Evolutionary conservation across 2,888 invertebrate species (phyloP).

Genomic region (Siphlonurus alternatus): DNA sequence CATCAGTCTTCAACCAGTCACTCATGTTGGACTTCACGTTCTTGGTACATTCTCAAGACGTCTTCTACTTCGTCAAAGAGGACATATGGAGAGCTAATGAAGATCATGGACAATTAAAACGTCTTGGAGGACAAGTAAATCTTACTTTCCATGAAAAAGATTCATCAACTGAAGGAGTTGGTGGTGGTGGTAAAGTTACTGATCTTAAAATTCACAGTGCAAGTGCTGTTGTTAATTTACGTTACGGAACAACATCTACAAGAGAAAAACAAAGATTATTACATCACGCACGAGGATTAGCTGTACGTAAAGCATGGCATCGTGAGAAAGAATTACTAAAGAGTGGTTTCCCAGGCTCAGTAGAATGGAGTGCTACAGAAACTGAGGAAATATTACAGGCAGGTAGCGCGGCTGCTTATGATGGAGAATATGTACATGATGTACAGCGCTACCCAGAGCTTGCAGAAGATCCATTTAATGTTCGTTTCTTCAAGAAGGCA

Average conservation of each 20-base stretch:
- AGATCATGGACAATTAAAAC: conserved; percentile 73
- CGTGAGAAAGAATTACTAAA: conserved; percentile 73
- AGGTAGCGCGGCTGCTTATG: conserved; percentile 70
- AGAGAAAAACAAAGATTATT: conserved; percentile 77
- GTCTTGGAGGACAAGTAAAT: conserved; percentile 78
- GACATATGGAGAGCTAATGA: conserved; percentile 79
- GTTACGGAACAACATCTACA: conserved; percentile 83
- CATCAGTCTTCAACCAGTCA: conserved; percentile 80
- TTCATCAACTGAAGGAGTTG: conserved; percentile 15
- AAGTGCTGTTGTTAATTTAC: conserved; percentile 77
- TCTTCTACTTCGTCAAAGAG: conserved; percentile 86
- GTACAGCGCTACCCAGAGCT: conserved; percentile 79
- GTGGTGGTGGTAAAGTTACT: conserved; percentile 26
- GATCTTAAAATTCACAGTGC: conserved; percentile 84
- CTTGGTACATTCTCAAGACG: conserved; percentile 77
- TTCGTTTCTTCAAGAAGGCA: conserved; percentile 65
- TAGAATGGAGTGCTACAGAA: conserved; percentile 79
- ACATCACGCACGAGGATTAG: conserved; percentile 76
- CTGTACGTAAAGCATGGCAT: conserved; percentile 84
- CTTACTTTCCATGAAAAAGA: conserved; percentile 80
- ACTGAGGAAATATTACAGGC: conserved; percentile 74
- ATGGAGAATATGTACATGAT: conserved; percentile 83
- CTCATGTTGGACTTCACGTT: conserved; percentile 74
- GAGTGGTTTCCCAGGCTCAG: conserved; percentile 52
- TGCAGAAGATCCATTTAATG: conserved; percentile 90